Evolutionary conservation across 2,113 vertebrate genomes (phyloP).

Genomic region (Prionailurus bengalensis): DNA sequence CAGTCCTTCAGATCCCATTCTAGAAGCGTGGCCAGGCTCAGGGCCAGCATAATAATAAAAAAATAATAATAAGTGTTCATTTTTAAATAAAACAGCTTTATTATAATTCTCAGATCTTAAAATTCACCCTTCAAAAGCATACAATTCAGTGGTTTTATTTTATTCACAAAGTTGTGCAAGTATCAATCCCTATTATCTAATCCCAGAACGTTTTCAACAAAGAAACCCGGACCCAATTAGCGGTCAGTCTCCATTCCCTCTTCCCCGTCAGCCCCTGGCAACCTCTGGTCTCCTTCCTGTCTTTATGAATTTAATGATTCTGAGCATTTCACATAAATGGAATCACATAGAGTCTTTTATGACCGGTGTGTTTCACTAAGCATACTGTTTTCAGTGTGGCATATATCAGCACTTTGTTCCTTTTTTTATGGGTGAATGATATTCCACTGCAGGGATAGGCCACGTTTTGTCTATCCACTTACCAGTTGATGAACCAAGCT

Average conservation of each 20-base stretch:
- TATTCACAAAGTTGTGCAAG: not conserved
- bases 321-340: not conserved
- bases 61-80: not conserved
- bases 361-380: not conserved
- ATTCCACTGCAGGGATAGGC: not conserved
- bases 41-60: not conserved
- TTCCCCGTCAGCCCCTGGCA: not conserved
- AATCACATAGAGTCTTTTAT: not conserved
- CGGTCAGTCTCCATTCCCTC: not conserved
- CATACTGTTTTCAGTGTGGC: not conserved
- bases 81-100: not conserved
- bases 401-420: not conserved
- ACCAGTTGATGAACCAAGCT: not conserved
- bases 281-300: not conserved
- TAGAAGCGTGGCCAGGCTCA: not conserved
- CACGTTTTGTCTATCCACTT: not conserved
- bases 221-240: not conserved
- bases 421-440: not conserved
- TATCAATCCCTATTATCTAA: not conserved
- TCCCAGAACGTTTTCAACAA: not conserved
- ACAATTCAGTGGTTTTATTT: not conserved
- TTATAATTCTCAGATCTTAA: not conserved
- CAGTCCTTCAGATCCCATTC: not conserved
- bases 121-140: not conserved
- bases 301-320: not conserved